Evolutionary conservation across 2,113 vertebrate species (phyloP).

Genomic region (Trochalopteron elliotii): DNA sequence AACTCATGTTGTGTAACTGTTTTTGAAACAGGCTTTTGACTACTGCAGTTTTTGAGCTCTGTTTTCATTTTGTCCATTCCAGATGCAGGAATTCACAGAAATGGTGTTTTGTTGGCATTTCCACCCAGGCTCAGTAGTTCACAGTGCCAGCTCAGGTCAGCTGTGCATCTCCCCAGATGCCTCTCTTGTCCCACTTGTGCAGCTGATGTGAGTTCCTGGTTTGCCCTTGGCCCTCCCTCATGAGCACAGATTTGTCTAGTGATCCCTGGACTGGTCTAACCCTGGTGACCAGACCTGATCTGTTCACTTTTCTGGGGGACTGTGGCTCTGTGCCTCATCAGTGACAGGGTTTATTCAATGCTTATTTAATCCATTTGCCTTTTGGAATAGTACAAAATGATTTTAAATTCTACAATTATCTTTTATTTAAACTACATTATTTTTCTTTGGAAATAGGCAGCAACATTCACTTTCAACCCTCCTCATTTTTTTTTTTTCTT

Average conservation of each 20-base stretch:
- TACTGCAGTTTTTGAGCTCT: not conserved
- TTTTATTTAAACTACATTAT: not conserved
- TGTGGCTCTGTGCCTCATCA: not conserved
- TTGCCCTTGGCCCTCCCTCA: not conserved
- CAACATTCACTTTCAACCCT: not conserved
- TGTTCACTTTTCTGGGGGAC: not conserved
- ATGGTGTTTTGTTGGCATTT: not conserved
- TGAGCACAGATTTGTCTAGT: not conserved
- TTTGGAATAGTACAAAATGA: not conserved
- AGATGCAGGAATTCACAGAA: not conserved
- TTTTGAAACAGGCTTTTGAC: not conserved
- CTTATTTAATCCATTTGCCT: not conserved
- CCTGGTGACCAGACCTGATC: not conserved
- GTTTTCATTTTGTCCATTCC: not conserved
- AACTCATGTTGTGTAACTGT: not conserved
- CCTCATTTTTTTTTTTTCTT: not conserved
- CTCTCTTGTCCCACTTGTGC: rapidly evolving
- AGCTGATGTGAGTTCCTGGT: not conserved
- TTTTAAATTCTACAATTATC: not conserved
- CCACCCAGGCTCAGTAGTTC: not conserved
- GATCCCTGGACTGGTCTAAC: not conserved
- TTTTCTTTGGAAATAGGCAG: not conserved
- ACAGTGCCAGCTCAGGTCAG: not conserved
- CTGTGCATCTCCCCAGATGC: too few species aligned
- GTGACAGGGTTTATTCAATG: not conserved